phyloP scores from a whole-genome alignment of 2,888 invertebrate species.

The Chalcosyrphus nemorum region DNA sequence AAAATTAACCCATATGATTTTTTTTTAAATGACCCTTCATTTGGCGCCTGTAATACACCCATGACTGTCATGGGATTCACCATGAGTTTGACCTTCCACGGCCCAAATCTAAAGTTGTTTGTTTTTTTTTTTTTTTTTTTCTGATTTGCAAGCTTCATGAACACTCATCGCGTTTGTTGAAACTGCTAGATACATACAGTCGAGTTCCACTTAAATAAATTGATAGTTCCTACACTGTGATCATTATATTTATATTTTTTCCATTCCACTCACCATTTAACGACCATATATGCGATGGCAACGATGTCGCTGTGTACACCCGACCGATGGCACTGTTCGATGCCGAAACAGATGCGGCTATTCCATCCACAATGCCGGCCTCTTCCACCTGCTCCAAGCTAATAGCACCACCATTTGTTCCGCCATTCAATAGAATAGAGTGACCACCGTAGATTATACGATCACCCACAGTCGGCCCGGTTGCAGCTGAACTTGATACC shows the following conservation, averaged over 20 bases:
- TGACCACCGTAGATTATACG: conserved; percentile 82
- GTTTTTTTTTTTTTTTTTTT: neutral
- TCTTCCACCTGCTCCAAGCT: conserved; percentile 65
- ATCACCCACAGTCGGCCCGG: conserved; percentile 52
- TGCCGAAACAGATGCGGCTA: conserved; percentile 79
- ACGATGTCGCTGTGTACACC: conserved; percentile 93
- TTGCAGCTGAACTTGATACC: conserved; percentile 40
- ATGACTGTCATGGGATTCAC: conserved; percentile 3
- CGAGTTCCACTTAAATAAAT: conserved; percentile 44
- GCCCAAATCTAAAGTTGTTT: neutral
- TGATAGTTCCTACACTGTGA: conserved; percentile 54
- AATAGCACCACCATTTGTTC: conserved; percentile 76
- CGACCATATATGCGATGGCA: conserved; percentile 96
- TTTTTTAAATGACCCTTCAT: neutral
- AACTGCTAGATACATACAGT: neutral
- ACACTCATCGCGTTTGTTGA: neutral
- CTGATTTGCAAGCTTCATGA: neutral
- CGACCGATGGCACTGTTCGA: conserved; percentile 86
- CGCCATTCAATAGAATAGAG: conserved; percentile 87
- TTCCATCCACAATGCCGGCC: conserved; percentile 80
- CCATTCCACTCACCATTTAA: conserved; percentile 89
- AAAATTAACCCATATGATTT: too few relatives aligned
- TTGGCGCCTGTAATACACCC: conserved; percentile 15
- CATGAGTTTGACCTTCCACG: conserved; percentile 27
- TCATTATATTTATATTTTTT: neutral